Percentiles rank a stretch among this genome's conserved stretches.
Evolutionary conservation across 1,140 invertebrate genomes (phyloP).

Genomic region (Drosophila mayri): DNA sequence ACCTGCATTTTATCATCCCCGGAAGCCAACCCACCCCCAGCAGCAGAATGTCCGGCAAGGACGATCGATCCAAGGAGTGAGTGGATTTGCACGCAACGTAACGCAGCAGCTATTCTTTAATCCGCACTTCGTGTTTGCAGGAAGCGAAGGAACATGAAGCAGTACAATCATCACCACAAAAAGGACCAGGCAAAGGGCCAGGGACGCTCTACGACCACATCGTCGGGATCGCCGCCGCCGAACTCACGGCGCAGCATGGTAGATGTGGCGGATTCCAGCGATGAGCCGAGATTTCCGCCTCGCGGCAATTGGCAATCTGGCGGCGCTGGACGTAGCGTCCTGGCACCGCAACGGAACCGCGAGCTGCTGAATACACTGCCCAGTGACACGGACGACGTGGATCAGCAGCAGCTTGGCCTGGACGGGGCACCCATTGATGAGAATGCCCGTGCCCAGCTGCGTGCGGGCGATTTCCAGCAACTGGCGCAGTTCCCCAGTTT

Average conservation of each 20-base stretch:
- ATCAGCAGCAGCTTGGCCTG: conserved; percentile 40
- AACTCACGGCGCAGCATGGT: conserved; percentile 66
- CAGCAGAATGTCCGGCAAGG: conserved; percentile 72
- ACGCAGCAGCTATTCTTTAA: neutral
- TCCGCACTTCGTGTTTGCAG: conserved; percentile 25
- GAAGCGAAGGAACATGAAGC: conserved; percentile 77
- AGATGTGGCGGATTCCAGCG: conserved; percentile 80
- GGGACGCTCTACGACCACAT: conserved; percentile 60
- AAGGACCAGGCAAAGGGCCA: conserved; percentile 40
- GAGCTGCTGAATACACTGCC: conserved; percentile 58
- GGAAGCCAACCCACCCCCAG: conserved; percentile 13
- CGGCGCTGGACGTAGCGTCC: conserved; percentile 8
- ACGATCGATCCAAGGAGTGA: conserved; percentile 83
- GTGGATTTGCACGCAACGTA: conserved; percentile 38
- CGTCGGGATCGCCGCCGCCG: conserved; percentile 67
- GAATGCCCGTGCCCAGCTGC: conserved; percentile 68
- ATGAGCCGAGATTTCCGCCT: conserved; percentile 68
- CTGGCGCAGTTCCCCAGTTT: conserved; percentile 64
- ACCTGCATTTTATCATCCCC: conserved; percentile 13
- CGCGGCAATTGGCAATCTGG: conserved; percentile 55
- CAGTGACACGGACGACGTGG: conserved; percentile 60
- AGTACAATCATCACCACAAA: conserved; percentile 60
- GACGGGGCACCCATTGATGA: conserved; percentile 62
- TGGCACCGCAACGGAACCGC: conserved; percentile 61
- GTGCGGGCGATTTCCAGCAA: conserved; percentile 72